Evolutionary conservation across 2,888 invertebrate species (phyloP).

Genomic region (Heliconius cydno): DNA sequence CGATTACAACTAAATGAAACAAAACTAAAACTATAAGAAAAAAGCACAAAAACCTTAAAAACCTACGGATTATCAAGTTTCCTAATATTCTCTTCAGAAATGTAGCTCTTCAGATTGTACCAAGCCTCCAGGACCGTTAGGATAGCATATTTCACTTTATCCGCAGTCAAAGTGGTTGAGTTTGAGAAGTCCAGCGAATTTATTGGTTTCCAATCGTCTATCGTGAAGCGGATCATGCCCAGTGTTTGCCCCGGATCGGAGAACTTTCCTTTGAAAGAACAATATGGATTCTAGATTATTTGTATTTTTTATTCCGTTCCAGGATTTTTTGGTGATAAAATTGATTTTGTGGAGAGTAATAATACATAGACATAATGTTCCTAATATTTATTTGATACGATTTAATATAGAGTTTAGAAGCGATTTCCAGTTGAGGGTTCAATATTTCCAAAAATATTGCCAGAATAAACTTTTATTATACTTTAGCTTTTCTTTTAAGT

Average conservation of each 20-base stretch:
- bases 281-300: not conserved
- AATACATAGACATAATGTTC: too few relatives aligned
- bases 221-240: slow-evolving; percentile 56
- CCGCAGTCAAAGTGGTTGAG: slow-evolving; percentile 31
- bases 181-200: slow-evolving; percentile 17
- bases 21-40: not conserved
- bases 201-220: slow-evolving; percentile 57
- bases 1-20: not conserved
- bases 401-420: too few relatives aligned
- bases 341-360: not conserved
- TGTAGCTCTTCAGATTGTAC: slow-evolving; percentile 32
- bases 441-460: too few relatives aligned
- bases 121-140: slow-evolving; percentile 38
- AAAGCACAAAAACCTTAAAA: not conserved
- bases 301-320: not conserved
- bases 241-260: slow-evolving; percentile 59
- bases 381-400: too few relatives aligned
- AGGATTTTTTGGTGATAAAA: not conserved
- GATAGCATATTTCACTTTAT: slow-evolving; percentile 42
- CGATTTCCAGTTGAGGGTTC: not conserved
- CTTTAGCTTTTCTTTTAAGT: too few relatives aligned
- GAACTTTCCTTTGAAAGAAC: slow-evolving; percentile 57
- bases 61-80: slow-evolving; percentile 20
- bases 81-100: slow-evolving; percentile 18
- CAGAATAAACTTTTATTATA: too few relatives aligned